These are phyloP conservation scores for Aphrophora alni DNA, from an alignment of 2,888 invertebrate species.

Conservation along the genomic window DNA sequence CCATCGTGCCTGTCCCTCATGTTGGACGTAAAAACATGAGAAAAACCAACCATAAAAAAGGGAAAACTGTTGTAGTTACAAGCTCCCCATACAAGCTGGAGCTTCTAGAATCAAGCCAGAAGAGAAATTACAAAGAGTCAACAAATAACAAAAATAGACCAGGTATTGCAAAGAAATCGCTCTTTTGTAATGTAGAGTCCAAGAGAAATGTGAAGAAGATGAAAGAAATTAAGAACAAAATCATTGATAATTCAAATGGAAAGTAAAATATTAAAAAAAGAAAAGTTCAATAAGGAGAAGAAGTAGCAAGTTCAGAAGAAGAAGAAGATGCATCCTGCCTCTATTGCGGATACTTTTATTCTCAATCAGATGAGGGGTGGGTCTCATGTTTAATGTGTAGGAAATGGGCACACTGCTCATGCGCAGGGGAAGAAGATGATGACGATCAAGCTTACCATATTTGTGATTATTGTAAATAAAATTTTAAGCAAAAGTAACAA, in stretches of 20 bases:
- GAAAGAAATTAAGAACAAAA: too few species aligned
- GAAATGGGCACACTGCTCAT: not conserved
- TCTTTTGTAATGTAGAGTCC: not conserved
- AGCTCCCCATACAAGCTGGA: not conserved
- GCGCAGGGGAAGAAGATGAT: not conserved
- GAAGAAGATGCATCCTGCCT: not conserved
- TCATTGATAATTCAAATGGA: too few species aligned
- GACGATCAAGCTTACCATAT: not conserved
- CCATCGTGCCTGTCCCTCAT: not conserved
- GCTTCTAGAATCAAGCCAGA: not conserved
- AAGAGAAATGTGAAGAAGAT: not conserved
- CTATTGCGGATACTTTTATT: slow-evolving; percentile 28
- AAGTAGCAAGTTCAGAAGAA: not conserved
- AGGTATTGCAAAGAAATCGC: not conserved
- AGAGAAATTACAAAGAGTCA: not conserved
- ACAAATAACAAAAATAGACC: not conserved
- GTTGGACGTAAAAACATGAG: not conserved
- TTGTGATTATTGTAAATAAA: not conserved
- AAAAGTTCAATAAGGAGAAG: not conserved
- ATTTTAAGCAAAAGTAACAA: too few species aligned
- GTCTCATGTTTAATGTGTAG: slow-evolving; percentile 13
- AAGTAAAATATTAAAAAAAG: not conserved
- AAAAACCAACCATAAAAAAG: not conserved
- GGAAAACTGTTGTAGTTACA: not conserved
- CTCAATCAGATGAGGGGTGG: slow-evolving; percentile 29